Base-by-base conservation (phyloP, 2,888 invertebrate species). In the Unio pictorum region DNA sequence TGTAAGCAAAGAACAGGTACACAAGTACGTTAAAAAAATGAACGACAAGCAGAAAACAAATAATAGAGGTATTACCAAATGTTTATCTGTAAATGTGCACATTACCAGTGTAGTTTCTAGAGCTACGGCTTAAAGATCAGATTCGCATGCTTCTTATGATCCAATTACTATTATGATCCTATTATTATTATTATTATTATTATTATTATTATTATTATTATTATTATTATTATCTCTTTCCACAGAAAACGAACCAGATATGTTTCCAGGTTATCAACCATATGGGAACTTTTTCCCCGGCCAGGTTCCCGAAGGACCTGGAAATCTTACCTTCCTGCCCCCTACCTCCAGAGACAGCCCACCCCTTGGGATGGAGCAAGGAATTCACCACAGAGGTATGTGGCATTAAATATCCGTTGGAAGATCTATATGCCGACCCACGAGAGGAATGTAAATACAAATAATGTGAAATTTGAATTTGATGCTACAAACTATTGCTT, bases 191-290 rank as follows among this genome's bases (percentile, higher is more conserved):
- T 34, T 34, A 34, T 34, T 7, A 34, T 34, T 34, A 34, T 34
- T 34, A 34, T 34, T 34, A 34, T 34, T 34, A 34, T 34, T 34
- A 34, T 58, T 58, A 8, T n/a, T 58, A 23, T 26, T 30, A 26
- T 55, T 45, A 45, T n/a, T 7, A 56, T 45, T 55, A 5, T 28
- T 58, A 23, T 64, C 54, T 72, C 61, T 73, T 65, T 56, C 78
- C 82, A 55, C 80, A 85, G 85, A 85, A 67, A 81, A 82, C 69
- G 83, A 81, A n/a, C 81, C 79, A 61, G 85, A 85, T 54, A 82
- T 82, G 71, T 85, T 82, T 62, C 82, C 82, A 7, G 83, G 82
- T 18, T 85, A 81, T 71, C 83, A 83, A 70, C 82, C 81, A 18
- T 82, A 82, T 62, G 84, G 83, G 1, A 83, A 84, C 61, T 84